Evolutionary conservation across 2,113 vertebrate species (phyloP).

Genomic region (Carollia perspicillata): DNA sequence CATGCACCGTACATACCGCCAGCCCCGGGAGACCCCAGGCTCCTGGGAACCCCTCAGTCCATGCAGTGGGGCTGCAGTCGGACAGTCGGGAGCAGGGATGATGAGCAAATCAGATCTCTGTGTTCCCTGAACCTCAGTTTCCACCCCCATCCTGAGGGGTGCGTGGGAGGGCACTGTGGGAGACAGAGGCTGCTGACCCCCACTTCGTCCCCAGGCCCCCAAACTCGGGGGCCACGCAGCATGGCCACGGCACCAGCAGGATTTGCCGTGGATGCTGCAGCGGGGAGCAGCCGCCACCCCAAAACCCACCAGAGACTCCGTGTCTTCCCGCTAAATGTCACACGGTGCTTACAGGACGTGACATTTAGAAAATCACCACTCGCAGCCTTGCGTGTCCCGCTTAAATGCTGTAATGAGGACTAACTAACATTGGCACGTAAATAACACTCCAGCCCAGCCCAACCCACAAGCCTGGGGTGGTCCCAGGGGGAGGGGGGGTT

Average conservation of each 20-base stretch:
- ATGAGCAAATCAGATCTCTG: neutral
- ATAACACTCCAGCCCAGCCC: slow-evolving; percentile 59
- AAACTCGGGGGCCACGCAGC: slow-evolving; percentile 27
- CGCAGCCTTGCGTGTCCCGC: slow-evolving; percentile 58
- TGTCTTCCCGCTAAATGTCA: slow-evolving; percentile 83
- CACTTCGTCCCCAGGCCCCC: neutral
- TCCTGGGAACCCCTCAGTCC: neutral
- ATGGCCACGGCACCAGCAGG: slow-evolving; percentile 50
- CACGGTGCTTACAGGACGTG: slow-evolving; percentile 77
- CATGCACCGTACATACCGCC: rapidly evolving
- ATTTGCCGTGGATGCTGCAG: slow-evolving; percentile 75
- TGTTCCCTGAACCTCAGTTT: neutral
- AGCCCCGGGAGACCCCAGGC: neutral
- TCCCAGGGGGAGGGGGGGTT: neutral
- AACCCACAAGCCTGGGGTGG: neutral
- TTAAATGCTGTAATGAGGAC: slow-evolving; percentile 77
- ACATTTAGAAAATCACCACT: slow-evolving; percentile 83
- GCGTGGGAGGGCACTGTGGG: rapidly evolving
- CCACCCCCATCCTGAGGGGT: rapidly evolving
- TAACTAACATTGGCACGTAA: slow-evolving; percentile 52
- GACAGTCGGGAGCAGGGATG: rapidly evolving
- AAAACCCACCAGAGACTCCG: slow-evolving; percentile 78
- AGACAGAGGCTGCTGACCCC: neutral
- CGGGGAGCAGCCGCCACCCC: slow-evolving; percentile 52
- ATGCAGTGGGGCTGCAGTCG: rapidly evolving